Evolutionary conservation across 2,888 invertebrate genomes (phyloP), one percentile per base, ranked within the genome.

Genomic region (Rhingia rostrata): DNA sequence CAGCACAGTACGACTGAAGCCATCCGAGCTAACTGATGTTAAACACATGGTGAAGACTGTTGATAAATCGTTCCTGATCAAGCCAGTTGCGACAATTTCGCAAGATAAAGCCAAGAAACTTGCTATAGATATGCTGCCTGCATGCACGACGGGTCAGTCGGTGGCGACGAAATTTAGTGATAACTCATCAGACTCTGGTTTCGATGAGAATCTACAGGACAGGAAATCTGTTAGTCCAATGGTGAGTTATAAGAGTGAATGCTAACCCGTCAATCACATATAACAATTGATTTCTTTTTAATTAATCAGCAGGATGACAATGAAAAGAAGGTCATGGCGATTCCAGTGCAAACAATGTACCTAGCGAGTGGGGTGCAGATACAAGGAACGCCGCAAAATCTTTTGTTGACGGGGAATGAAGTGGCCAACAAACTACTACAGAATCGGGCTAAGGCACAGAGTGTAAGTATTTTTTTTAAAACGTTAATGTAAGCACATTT

Each of bases 151-250:
- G 4, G 88, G 88, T 0, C 88, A 90, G 5, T 88, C 90, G 61
- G 88, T 88, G 72, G 89, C 90, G 12, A 90, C 89, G 43, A 91
- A 91, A 87, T 92, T 91, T 72, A 94, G 94, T 90, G 95, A 95
- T 88, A 94, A 94, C 88, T 95, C 95, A 39, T 95, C 95, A 0
- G 95, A 95, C 90, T 95, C 95, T 0, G 95, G 95, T 4, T 95
- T 95, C 87, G 95, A 95, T 88, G 95, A 95, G 88, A 90, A 91
- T 86, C 87, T 90, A 37, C 88, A 89, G 37, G 91, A 91, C 35
- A 89, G 90, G 37, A 91, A 91, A 84, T 90, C 91, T 7, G 89
- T 88, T 9, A 91, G 90, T 87, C 90, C 90, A 66, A 86, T 89
- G 88, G 90, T 91, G 86, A 87, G 89, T 22, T 22, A 2, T 22